Evolutionary conservation across 2,888 invertebrate genomes (phyloP), one percentile per base, ranked within the genome.

Genomic region (Oasisia sp.): DNA sequence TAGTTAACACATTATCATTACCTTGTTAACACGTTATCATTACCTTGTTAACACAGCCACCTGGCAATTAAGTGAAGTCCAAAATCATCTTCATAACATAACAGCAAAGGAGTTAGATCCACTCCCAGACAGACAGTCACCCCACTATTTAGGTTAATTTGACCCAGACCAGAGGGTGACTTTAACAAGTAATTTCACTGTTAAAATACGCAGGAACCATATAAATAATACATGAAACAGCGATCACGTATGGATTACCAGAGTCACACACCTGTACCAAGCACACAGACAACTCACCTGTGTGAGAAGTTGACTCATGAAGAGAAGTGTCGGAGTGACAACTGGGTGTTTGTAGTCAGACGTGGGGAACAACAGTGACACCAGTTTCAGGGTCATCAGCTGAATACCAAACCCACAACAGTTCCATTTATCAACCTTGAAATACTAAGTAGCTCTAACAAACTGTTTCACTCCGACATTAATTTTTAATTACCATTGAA

Each of bases 281-380:
- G 32, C 50, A 91, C 45, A 44, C 9, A 7, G 9, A 32, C 8
- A 38, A 91, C 50, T 32, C 32, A 92, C 92, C 93, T 93, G 98
- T 96, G 95, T 91, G n/a, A 96, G 93, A 92, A 99, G 98, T 96
- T 98, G 98, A 89, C 98, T 97, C 96, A 99, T 98, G 94, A 99
- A 98, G 93, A 98, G 97, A 94, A 98, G 95, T 38, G 97, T 96
- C n/a, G 99, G 98, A 32, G 98, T 98, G 32, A 98, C 98, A 7
- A 99, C 97, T 0, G 98, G 98, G 97, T 99, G 99, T 89, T 98
- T 97, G 95, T 98, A 98, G 96, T 99, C 99, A 0, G 99, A 98
- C 0, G 98, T 98, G 0, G 99, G 98, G 96, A 98, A 99, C 92
- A 99, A 95, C 90, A 98, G 96, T 12, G 98, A 97, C 7, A 98